Base-by-base conservation (phyloP, 2,797 vertebrate species). In the Enteromius paludinosus region DNA sequence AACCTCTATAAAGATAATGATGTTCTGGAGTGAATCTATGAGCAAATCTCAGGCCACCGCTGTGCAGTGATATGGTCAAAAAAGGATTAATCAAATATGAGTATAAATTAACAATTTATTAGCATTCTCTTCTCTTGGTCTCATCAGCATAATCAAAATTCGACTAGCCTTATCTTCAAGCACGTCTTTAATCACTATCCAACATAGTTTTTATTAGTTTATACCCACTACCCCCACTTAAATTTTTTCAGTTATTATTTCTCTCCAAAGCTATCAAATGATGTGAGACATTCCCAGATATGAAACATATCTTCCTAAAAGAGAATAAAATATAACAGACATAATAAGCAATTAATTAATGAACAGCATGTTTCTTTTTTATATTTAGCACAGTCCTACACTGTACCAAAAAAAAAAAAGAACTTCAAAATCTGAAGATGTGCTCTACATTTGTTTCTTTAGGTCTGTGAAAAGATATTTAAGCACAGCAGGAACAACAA, bases 1-100 rank as follows among this genome's bases (percentile, higher is more conserved):
- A 49, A 71, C 65, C 9, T 76, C 11, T 78, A 70, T 59, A 23
- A n/a, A 72, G 68, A 52, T 65, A 33, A 75, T 75, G 23, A 28
- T 28, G 56, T 10, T 25, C 17, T 66, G 15, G 5, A 45, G 65
- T 54, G 49, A 70, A 72, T 78, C 82, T n/a, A 47, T 61, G 54
- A 56, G 38, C 25, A 75, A 52, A 84, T 73, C 47, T 70, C 4
- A 18, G 66, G 49, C 68, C 15, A 62, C 73, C 43, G 25, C 74
- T 61, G 74, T 77, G 65, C 68, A 54, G 25, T 62, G 83, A 89
- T 89, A 85, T 87, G 89, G 87, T 92, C 89, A 89, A 89, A 86
- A 90, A 88, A 87, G 86, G 89, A 91, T 91, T 92, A 91, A 91
- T 90, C 84, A 91, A 91, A 89, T 88, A 81, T 84, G 86, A 82